Evolutionary conservation across 2,888 invertebrate genomes (phyloP).

Genomic region (Phymatocera aterrima): DNA sequence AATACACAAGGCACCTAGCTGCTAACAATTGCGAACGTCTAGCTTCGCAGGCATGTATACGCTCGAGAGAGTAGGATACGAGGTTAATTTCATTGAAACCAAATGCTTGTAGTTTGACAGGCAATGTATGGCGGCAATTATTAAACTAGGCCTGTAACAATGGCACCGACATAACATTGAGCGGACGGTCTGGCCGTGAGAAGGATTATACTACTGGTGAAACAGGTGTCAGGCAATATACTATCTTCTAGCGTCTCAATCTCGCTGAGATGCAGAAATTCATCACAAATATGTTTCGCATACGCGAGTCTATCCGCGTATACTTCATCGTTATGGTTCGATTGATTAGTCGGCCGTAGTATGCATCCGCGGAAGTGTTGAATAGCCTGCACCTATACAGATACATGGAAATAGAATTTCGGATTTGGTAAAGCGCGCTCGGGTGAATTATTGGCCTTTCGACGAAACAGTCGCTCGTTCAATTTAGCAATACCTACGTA

Average conservation of each 20-base stretch:
- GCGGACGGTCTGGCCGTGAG: conserved; percentile 15
- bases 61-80: conserved; percentile 1
- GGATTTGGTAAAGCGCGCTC: no score
- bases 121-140: conserved; percentile 35
- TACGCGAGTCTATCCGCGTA: no score
- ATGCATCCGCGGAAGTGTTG: no score
- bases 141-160: conserved; percentile 38
- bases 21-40: conserved; percentile 2
- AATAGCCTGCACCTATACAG: no score
- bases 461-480: no score
- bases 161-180: conserved; percentile 16
- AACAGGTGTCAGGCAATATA: conserved; percentile 1
- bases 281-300: no score
- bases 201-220: conserved; percentile 25
- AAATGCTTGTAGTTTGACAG: conserved; percentile 40
- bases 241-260: background rate
- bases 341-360: no score
- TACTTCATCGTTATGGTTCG: no score
- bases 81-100: conserved; percentile 41
- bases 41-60: background rate
- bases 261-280: background rate
- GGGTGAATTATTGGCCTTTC: no score
- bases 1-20: no score
- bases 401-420: no score
- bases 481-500: no score